phyloP scores from a whole-genome alignment of 2,113 vertebrate genomes.

The Illadopsis cleaveri region DNA sequence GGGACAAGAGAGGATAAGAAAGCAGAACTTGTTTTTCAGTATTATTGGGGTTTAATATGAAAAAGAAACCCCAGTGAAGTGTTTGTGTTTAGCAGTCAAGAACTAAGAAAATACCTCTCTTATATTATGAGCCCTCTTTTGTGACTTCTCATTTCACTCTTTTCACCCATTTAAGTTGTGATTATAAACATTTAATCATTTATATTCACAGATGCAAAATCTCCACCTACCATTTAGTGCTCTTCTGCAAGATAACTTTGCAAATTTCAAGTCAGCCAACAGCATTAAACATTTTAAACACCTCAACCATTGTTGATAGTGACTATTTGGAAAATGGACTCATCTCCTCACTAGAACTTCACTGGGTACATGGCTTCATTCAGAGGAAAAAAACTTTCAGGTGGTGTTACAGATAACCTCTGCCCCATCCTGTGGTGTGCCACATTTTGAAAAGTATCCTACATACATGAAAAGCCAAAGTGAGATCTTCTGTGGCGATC shows the following conservation, averaged over 20 bases:
- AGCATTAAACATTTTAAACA: neutral
- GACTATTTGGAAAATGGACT: neutral
- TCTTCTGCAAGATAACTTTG: neutral
- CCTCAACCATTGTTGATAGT: accelerated
- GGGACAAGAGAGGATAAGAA: neutral
- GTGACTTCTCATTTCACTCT: neutral
- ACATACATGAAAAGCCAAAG: neutral
- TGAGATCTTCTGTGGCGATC: neutral
- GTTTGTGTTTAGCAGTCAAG: neutral
- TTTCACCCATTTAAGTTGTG: neutral
- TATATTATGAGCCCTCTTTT: accelerated
- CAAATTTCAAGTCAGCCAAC: neutral
- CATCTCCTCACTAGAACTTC: neutral
- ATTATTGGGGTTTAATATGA: neutral
- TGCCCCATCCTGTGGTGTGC: neutral
- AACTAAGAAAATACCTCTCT: neutral
- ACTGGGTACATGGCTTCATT: neutral
- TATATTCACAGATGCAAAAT: neutral
- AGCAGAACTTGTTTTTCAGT: neutral
- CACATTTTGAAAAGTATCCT: neutral
- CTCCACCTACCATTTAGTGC: neutral
- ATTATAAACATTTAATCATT: neutral
- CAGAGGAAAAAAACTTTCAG: neutral
- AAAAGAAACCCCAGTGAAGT: neutral
- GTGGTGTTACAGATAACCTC: neutral